Conservation (phyloP, 2,113 vertebrate species). For the Crypturellus undulatus region DNA sequence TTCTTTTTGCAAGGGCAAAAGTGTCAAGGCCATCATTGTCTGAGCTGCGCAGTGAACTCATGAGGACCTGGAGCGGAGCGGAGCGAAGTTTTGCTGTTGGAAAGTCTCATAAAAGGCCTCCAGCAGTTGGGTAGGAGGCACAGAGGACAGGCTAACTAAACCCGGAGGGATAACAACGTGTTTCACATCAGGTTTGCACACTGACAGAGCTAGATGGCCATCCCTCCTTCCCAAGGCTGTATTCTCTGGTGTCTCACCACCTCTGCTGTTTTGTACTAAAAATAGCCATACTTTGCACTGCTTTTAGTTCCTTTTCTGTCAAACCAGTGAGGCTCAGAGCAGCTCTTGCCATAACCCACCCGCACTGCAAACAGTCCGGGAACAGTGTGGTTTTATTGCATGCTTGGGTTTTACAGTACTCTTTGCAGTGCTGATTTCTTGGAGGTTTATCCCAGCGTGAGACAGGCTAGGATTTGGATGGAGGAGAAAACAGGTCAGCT, state of each 20-base stretch:
- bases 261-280: background rate
- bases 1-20: background rate
- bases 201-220: background rate
- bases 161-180: background rate
- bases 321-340: background rate
- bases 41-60: background rate
- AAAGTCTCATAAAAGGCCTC: background rate
- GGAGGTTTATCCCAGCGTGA: background rate
- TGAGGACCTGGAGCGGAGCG: background rate
- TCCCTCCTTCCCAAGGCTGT: background rate
- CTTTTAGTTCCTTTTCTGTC: background rate
- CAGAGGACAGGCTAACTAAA: background rate
- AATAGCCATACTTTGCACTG: background rate
- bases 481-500: background rate
- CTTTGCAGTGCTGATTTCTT: background rate
- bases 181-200: fast-evolving
- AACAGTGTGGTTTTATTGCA: background rate
- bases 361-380: background rate
- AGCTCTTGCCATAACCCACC: background rate
- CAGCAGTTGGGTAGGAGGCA: background rate
- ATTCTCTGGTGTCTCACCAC: background rate
- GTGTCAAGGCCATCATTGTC: background rate
- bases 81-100: background rate
- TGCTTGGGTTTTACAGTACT: background rate
- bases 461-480: background rate